Percentiles rank a stretch among this genome's conserved stretches.
Evolutionary conservation across 2,113 vertebrate species (phyloP).

Genomic region (Protobothrops flavoviridis): DNA sequence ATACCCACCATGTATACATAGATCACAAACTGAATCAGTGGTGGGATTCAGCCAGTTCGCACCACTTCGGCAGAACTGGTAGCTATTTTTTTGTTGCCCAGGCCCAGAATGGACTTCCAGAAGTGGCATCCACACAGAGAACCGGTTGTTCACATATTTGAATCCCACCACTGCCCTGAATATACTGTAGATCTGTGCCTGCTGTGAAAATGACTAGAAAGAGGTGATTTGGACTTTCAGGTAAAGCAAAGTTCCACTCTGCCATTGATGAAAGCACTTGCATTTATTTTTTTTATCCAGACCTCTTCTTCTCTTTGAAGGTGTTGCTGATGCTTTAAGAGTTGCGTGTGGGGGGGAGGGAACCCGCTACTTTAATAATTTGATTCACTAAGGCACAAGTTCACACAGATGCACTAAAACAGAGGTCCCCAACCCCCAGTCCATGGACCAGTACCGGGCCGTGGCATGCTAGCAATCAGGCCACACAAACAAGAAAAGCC

Average conservation of each 20-base stretch:
- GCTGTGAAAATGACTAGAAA: neutral
- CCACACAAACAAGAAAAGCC: no score
- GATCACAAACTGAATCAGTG: neutral
- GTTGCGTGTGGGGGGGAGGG: neutral
- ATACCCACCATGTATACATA: neutral
- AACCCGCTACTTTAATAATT: neutral
- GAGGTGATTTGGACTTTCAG: neutral
- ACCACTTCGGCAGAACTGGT: no score
- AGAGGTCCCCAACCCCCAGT: no score
- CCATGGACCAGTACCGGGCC: no score
- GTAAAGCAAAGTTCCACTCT: neutral
- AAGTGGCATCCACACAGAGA: no score
- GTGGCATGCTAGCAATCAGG: no score
- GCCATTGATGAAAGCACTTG: neutral
- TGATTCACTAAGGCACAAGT: neutral
- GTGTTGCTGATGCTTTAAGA: neutral
- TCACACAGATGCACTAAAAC: neutral
- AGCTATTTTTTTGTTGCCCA: no score
- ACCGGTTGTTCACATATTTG: no score
- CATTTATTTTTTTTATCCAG: neutral
- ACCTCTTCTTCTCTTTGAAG: neutral
- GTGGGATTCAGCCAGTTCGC: no score
- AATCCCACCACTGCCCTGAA: neutral
- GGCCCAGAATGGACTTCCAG: no score
- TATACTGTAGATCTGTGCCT: neutral